Percentiles rank a stretch among this genome's conserved stretches.
Conservation (phyloP, 2,797 vertebrate genomes). For the Kryptopterus vitreolus region DNA sequence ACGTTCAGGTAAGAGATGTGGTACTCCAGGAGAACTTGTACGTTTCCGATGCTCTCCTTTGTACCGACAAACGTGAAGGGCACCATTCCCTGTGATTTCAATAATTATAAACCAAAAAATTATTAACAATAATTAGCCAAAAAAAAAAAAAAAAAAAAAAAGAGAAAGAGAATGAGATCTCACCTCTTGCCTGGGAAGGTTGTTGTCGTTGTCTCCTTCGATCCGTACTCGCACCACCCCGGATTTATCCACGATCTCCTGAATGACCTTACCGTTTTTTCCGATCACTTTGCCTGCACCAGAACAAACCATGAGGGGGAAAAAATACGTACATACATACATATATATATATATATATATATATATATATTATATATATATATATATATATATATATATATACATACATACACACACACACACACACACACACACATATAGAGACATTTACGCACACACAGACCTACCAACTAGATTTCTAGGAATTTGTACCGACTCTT, state of each 20-base stretch:
- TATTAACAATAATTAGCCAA: no score
- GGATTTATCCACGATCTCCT: conserved; percentile 98
- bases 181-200: conserved; percentile 93
- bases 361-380: no score
- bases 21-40: conserved; percentile 95
- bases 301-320: background rate
- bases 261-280: conserved; percentile 98
- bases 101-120: background rate
- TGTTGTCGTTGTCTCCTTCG: conserved; percentile 98
- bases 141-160: no score
- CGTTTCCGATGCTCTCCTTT: conserved; percentile 96
- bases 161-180: conserved; percentile 66
- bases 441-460: no score
- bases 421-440: no score
- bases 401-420: background rate
- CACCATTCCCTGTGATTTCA: conserved; percentile 88
- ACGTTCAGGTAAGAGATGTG: conserved; percentile 98
- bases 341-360: no score
- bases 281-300: conserved; percentile 94
- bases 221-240: conserved; percentile 96
- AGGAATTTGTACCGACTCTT: conserved; percentile 97
- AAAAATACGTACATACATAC: background rate
- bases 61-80: conserved; percentile 98
- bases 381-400: no score
- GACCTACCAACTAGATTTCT: conserved; percentile 93